Percentiles rank a stretch among this genome's conserved stretches.
phyloP scores from a whole-genome alignment of 2,797 vertebrate genomes.

The Pseudochirops cupreus region DNA sequence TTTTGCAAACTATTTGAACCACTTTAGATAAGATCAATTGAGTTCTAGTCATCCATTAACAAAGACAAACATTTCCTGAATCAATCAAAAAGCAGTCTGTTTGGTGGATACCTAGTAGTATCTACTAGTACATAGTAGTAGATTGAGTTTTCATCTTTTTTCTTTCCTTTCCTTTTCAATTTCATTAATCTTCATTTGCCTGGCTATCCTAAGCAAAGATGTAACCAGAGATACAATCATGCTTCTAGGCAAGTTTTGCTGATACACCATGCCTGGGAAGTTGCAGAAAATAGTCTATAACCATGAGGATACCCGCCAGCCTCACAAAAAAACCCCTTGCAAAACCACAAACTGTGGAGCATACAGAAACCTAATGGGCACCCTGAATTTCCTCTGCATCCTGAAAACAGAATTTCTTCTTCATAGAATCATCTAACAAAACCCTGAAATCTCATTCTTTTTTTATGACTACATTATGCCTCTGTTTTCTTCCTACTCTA shows the following conservation, averaged over 20 bases:
- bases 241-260: background rate
- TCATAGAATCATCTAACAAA: background rate
- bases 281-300: background rate
- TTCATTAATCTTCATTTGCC: background rate
- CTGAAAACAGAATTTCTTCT: background rate
- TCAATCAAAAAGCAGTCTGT: background rate
- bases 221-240: background rate
- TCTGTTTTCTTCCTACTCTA: background rate
- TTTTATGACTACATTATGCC: background rate
- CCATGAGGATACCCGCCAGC: background rate
- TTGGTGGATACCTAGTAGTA: background rate
- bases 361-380: background rate
- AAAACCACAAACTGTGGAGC: background rate
- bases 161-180: background rate
- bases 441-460: background rate
- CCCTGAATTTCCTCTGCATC: background rate
- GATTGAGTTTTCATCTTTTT: background rate
- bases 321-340: background rate
- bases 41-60: background rate
- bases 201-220: background rate
- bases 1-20: background rate
- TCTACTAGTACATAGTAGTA: no score
- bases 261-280: background rate
- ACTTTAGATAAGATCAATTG: background rate
- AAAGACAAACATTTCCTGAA: background rate